Evolutionary conservation across 2,888 invertebrate species (phyloP).

Genomic region (Metopia argyrocephala): DNA sequence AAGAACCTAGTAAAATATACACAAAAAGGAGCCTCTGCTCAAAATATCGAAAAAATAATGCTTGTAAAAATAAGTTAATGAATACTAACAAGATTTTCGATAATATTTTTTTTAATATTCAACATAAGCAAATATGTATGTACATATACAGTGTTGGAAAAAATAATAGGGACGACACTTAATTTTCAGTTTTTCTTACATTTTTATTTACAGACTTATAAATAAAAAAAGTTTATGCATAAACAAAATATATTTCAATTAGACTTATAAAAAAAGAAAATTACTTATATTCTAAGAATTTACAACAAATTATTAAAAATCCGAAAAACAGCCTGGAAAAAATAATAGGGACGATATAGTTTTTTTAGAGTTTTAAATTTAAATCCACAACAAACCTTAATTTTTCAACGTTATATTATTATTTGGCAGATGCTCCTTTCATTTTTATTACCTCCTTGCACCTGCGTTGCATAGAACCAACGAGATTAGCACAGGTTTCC

Average conservation of each 20-base stretch:
- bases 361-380: neutral
- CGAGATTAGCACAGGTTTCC: no score
- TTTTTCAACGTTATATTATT: neutral
- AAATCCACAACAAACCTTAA: neutral
- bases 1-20: no score
- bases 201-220: neutral
- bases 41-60: no score
- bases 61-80: no score
- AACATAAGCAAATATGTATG: no score
- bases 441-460: no score
- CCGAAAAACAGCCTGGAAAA: neutral
- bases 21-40: no score
- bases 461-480: no score
- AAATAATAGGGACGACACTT: neutral
- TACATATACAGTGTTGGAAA: neutral
- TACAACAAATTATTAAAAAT: neutral
- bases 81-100: no score
- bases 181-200: neutral
- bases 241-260: neutral
- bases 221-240: conserved; percentile 7
- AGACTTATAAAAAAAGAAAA: neutral
- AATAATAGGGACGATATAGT: neutral
- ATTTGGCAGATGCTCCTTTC: no score
- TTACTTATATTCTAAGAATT: neutral
- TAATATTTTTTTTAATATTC: no score